Percentiles rank a stretch among this genome's conserved stretches.
These are phyloP conservation scores for Xiphophorus hellerii DNA, from an alignment of 2,113 vertebrate species.

Conservation along the genomic window DNA sequence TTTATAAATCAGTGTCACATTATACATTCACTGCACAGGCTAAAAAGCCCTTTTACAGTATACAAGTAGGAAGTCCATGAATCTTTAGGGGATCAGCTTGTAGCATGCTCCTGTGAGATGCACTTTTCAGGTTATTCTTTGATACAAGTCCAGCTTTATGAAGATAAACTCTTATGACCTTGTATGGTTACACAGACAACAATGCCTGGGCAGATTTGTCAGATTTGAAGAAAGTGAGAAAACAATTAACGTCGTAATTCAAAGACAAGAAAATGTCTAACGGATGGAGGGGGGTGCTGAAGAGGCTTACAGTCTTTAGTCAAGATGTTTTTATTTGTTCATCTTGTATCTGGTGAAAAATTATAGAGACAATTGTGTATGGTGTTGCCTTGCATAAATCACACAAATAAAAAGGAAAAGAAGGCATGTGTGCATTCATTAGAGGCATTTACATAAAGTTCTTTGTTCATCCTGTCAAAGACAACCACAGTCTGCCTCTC, in stretches of 20 bases:
- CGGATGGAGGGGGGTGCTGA: neutral
- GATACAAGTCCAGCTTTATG: constrained; percentile 31
- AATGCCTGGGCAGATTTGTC: neutral
- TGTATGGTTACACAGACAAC: constrained; percentile 15
- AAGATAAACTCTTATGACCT: constrained; percentile 34
- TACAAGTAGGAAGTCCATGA: constrained; percentile 55
- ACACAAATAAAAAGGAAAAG: constrained; percentile 9
- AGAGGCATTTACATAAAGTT: constrained; percentile 55
- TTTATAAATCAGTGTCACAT: constrained; percentile 80
- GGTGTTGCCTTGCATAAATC: constrained; percentile 46
- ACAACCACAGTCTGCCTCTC: constrained; percentile 38
- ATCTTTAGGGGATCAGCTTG: constrained; percentile 55
- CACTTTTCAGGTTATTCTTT: constrained; percentile 28
- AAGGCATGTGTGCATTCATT: constrained; percentile 53
- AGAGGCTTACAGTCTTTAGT: constrained; percentile 15
- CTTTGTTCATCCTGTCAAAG: constrained; percentile 49
- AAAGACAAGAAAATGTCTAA: neutral
- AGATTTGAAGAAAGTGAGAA: neutral
- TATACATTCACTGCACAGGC: constrained; percentile 64
- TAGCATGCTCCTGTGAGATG: constrained; percentile 32
- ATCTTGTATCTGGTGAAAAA: neutral
- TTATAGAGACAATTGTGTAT: constrained; percentile 10
- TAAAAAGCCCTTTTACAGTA: constrained; percentile 55
- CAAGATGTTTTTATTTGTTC: constrained; percentile 15
- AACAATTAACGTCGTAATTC: neutral